These are phyloP conservation scores for Sebastes kiyomatsui DNA, from an alignment of 2,797 vertebrate genomes.

Conservation along the genomic window DNA sequence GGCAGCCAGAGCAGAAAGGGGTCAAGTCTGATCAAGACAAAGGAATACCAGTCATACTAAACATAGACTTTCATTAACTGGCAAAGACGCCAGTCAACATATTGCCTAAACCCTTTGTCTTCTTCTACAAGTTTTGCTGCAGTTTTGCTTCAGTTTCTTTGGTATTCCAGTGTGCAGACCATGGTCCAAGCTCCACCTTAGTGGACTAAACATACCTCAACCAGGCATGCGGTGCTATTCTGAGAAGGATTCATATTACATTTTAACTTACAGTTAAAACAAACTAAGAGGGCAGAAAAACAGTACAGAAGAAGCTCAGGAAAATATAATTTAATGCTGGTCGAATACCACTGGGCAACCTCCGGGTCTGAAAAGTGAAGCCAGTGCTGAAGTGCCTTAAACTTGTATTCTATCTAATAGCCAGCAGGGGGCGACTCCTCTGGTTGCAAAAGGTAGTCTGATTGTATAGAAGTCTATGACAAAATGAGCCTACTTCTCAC, in stretches of 20 bases:
- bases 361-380: no score
- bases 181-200: background rate
- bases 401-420: no score
- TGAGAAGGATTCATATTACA: constrained; percentile 28
- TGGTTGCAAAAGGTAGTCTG: no score
- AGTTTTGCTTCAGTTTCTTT: background rate
- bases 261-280: constrained; percentile 9
- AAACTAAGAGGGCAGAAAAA: constrained; percentile 1
- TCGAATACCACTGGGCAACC: background rate
- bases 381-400: no score
- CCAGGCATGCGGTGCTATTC: constrained; percentile 35
- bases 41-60: constrained; percentile 42
- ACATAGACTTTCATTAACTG: constrained; percentile 34
- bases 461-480: no score
- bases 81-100: background rate
- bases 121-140: background rate
- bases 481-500: no score
- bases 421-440: no score
- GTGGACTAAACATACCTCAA: constrained; percentile 36
- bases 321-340: background rate
- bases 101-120: background rate
- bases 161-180: background rate
- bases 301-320: no score
- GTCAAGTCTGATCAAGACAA: constrained; percentile 21
- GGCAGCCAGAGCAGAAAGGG: constrained; percentile 1